Evolutionary conservation across 2,888 invertebrate genomes (phyloP).

Genomic region (Agriotes lineatus): DNA sequence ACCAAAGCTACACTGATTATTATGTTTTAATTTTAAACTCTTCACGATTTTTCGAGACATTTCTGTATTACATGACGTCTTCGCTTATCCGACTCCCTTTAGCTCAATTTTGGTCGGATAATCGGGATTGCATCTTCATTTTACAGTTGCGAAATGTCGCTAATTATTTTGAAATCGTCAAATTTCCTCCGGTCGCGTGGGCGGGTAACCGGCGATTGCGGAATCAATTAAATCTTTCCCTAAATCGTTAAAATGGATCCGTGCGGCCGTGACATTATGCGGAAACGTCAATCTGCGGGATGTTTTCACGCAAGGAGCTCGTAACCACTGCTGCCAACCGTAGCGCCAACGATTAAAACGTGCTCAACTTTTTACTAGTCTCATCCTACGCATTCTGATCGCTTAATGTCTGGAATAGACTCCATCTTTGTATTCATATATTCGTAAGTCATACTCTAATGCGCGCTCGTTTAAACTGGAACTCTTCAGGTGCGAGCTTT

Average conservation of each 20-base stretch:
- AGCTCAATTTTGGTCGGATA: too few relatives aligned
- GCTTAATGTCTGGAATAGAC: slow-evolving; percentile 42
- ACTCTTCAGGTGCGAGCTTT: slow-evolving; percentile 13
- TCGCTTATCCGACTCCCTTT: too few relatives aligned
- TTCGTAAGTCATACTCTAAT: slow-evolving; percentile 18
- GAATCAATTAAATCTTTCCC: slow-evolving; percentile 7
- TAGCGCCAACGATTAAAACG: slow-evolving; percentile 50
- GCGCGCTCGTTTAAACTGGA: neutral
- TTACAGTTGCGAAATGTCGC: too few relatives aligned
- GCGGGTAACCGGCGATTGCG: neutral
- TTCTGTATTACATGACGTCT: too few relatives aligned
- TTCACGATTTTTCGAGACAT: too few relatives aligned
- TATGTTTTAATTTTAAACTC: too few relatives aligned
- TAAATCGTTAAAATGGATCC: slow-evolving; percentile 11
- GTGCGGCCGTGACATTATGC: slow-evolving; percentile 41
- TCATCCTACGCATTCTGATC: slow-evolving; percentile 46
- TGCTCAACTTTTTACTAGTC: slow-evolving; percentile 49
- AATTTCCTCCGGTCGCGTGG: too few relatives aligned
- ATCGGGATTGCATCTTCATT: too few relatives aligned
- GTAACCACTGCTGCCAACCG: slow-evolving; percentile 46
- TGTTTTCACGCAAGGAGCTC: slow-evolving; percentile 50
- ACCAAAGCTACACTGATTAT: too few relatives aligned
- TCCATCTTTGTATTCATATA: slow-evolving; percentile 12
- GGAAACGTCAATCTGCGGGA: slow-evolving; percentile 51
- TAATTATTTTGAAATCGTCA: too few relatives aligned